Conservation (phyloP, 2,113 vertebrate genomes). For the Actenoides hombroni region DNA sequence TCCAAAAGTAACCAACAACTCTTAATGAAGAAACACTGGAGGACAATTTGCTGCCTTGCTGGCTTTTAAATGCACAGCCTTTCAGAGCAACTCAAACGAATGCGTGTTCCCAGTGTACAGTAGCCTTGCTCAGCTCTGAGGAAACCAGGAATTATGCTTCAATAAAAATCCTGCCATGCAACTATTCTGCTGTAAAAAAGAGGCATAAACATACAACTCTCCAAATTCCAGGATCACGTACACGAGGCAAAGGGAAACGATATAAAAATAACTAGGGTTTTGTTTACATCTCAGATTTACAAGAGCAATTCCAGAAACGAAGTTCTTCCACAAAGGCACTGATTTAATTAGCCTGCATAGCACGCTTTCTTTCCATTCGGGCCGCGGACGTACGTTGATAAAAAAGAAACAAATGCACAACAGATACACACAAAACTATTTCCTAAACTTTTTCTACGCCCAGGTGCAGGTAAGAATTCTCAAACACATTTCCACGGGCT, state of each 20-base stretch:
- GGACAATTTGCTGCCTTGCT: not conserved
- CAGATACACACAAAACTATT: not conserved
- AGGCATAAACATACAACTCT: slow-evolving; percentile 48
- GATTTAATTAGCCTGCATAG: slow-evolving; percentile 58
- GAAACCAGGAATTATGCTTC: slow-evolving; percentile 51
- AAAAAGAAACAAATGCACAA: not conserved
- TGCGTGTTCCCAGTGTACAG: not conserved
- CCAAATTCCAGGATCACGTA: slow-evolving; percentile 19
- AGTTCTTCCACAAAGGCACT: slow-evolving; percentile 45
- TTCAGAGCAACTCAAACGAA: not conserved
- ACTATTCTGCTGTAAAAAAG: slow-evolving; percentile 60
- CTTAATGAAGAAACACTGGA: not conserved
- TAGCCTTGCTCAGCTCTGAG: slow-evolving; percentile 29
- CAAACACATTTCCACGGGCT: not conserved
- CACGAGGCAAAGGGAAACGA: slow-evolving; percentile 16
- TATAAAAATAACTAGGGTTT: slow-evolving; percentile 59
- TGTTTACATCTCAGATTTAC: slow-evolving; percentile 65
- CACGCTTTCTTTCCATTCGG: not conserved
- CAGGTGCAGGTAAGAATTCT: slow-evolving; percentile 5
- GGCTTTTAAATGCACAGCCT: slow-evolving; percentile 2
- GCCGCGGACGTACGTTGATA: slow-evolving; percentile 13
- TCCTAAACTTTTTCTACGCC: not conserved
- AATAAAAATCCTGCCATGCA: slow-evolving; percentile 52
- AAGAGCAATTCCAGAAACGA: slow-evolving; percentile 66
- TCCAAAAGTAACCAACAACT: not conserved